These are phyloP conservation scores for Typhlichthys subterraneus DNA, from an alignment of 2,797 vertebrate species.

Conservation along the genomic window DNA sequence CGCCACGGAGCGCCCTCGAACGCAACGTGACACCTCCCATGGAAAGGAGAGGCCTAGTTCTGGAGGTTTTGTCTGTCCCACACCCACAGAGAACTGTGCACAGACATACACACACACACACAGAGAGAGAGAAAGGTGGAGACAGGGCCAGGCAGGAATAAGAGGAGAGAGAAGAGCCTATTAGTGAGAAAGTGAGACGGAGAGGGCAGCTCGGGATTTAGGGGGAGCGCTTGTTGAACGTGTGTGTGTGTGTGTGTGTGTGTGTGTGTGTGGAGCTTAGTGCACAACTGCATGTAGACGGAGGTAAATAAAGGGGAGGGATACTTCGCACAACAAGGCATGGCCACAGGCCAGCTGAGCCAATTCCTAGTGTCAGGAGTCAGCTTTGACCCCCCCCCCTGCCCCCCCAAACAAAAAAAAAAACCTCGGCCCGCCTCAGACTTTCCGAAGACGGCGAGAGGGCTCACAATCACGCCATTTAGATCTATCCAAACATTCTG, in stretches of 20 bases:
- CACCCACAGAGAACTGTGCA: constrained; percentile 18
- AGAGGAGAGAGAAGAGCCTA: not conserved
- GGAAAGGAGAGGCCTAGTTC: constrained; percentile 73
- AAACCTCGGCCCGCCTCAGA: constrained; percentile 78
- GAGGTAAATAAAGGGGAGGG: constrained; percentile 35
- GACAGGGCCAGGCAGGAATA: not conserved
- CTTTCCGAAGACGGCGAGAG: constrained; percentile 78
- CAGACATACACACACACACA: constrained; percentile 42
- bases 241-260: constrained; percentile 58
- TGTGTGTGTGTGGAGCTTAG: constrained; percentile 39
- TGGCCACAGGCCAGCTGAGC: too few relatives aligned
- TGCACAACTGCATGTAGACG: constrained; percentile 10
- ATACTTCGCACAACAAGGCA: too few relatives aligned
- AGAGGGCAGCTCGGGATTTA: constrained; percentile 47
- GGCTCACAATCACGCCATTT: constrained; percentile 82
- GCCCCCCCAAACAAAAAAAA: constrained; percentile 29
- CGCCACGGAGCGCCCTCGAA: constrained; percentile 61
- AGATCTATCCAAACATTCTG: constrained; percentile 78
- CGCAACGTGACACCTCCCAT: constrained; percentile 73
- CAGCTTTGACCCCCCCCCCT: not conserved
- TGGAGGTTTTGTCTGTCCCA: constrained; percentile 58
- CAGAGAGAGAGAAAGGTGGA: not conserved
- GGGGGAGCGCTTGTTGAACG: constrained; percentile 50
- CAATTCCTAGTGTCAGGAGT: too few relatives aligned
- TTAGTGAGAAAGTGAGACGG: constrained; percentile 55